phyloP scores from a whole-genome alignment of 1,140 invertebrate genomes.

The Helicoverpa zea region DNA sequence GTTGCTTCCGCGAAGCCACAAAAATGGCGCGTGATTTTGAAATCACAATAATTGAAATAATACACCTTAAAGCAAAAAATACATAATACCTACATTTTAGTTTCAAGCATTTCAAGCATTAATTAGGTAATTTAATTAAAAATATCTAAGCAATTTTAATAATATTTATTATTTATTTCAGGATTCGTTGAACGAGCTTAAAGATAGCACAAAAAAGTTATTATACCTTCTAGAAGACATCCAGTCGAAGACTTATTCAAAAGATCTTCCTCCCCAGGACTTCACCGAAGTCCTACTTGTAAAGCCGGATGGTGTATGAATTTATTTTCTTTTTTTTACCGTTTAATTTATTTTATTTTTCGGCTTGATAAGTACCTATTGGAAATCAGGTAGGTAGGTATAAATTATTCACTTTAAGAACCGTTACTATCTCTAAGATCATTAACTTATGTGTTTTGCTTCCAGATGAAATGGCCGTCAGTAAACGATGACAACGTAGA shows the following conservation, averaged over 20 bases:
- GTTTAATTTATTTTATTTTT: slow-evolving; percentile 23
- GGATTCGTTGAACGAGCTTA: slow-evolving; percentile 65
- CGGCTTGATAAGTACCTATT: neutral
- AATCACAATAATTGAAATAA: neutral
- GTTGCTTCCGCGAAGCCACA: too few species aligned
- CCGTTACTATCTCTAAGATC: too few species aligned
- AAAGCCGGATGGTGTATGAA: neutral
- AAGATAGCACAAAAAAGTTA: slow-evolving; percentile 76
- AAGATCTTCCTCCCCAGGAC: slow-evolving; percentile 40
- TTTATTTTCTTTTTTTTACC: slow-evolving; percentile 18
- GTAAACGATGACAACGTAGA: slow-evolving; percentile 27
- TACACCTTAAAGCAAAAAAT: too few species aligned
- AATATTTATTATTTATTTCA: slow-evolving; percentile 56
- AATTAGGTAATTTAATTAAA: too few species aligned
- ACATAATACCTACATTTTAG: too few species aligned
- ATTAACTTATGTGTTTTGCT: neutral
- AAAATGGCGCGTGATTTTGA: neutral
- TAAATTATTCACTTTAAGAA: too few species aligned
- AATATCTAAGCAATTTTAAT: neutral
- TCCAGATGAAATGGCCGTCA: neutral
- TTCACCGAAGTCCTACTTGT: neutral
- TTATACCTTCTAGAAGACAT: slow-evolving; percentile 72
- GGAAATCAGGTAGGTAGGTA: neutral
- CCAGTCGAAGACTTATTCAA: slow-evolving; percentile 65
- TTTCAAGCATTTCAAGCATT: too few species aligned